These are phyloP conservation scores for Chymomyza costata DNA, from an alignment of 1,140 invertebrate genomes.

Conservation along the genomic window DNA sequence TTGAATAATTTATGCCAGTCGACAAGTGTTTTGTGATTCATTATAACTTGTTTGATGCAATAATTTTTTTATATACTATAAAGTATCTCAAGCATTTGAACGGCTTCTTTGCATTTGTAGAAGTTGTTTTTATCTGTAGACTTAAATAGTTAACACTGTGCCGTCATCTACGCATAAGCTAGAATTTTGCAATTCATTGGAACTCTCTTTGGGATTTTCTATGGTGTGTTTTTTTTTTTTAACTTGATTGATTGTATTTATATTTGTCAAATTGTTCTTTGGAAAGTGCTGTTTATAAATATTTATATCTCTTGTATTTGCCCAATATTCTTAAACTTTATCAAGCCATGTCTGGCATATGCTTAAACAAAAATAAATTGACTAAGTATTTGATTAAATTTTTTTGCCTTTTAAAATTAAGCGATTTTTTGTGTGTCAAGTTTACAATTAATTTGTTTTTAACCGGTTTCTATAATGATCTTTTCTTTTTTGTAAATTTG, in stretches of 20 bases:
- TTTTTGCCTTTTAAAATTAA: constrained; percentile 11
- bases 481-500: no score
- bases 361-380: constrained; percentile 22
- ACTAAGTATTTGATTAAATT: no score
- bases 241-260: no score
- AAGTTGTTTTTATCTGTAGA: constrained; percentile 5
- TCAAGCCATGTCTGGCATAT: constrained; percentile 4
- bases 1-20: no score
- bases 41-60: no score
- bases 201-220: constrained; percentile 1
- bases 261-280: background rate
- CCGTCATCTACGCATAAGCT: constrained; percentile 12
- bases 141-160: constrained; percentile 35
- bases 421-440: constrained; percentile 49
- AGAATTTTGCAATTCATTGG: constrained; percentile 1
- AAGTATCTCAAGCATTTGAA: no score
- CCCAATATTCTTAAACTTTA: constrained; percentile 3
- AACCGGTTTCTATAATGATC: constrained; percentile 23
- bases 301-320: constrained; percentile 4
- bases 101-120: no score
- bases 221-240: no score
- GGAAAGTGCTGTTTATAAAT: background rate
- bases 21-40: no score
- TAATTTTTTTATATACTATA: no score
- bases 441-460: constrained; percentile 1